phyloP scores from a whole-genome alignment of 2,797 vertebrate species.

The Microctenopoma steveboyesi region DNA sequence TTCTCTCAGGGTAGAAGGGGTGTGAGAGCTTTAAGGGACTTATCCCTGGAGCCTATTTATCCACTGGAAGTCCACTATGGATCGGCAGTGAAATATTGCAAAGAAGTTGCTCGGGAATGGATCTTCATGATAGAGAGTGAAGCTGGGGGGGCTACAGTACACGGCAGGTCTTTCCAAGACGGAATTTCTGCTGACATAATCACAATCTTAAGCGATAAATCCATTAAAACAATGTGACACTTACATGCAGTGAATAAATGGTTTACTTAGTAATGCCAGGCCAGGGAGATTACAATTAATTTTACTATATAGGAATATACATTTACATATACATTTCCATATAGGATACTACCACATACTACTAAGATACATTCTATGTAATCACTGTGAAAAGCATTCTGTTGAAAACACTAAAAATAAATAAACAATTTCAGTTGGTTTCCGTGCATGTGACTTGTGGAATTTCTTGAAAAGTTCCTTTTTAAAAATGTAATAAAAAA shows the following conservation, averaged over 20 bases:
- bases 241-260: constrained; percentile 26
- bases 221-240: constrained; percentile 53
- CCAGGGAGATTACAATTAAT: constrained; percentile 6
- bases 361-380: constrained; percentile 1
- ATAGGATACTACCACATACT: background rate
- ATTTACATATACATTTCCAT: constrained; percentile 7
- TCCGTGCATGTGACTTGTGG: constrained; percentile 22
- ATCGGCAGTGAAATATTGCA: constrained; percentile 52
- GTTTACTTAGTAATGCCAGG: constrained; percentile 15
- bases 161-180: constrained; percentile 37
- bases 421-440: constrained; percentile 31
- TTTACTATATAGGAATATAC: background rate
- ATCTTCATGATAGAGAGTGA: constrained; percentile 23
- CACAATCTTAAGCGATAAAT: constrained; percentile 29
- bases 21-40: constrained; percentile 18
- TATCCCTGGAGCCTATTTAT: constrained; percentile 57
- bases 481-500: constrained; percentile 21
- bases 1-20: constrained; percentile 2
- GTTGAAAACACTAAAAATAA: constrained; percentile 15
- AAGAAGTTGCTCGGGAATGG: constrained; percentile 32
- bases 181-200: constrained; percentile 49
- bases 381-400: constrained; percentile 4
- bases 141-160: constrained; percentile 31
- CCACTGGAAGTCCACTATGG: constrained; percentile 37
- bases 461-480: constrained; percentile 32